These are phyloP conservation scores for Margarornis squamiger DNA, from an alignment of 2,797 vertebrate species.

Conservation along the genomic window DNA sequence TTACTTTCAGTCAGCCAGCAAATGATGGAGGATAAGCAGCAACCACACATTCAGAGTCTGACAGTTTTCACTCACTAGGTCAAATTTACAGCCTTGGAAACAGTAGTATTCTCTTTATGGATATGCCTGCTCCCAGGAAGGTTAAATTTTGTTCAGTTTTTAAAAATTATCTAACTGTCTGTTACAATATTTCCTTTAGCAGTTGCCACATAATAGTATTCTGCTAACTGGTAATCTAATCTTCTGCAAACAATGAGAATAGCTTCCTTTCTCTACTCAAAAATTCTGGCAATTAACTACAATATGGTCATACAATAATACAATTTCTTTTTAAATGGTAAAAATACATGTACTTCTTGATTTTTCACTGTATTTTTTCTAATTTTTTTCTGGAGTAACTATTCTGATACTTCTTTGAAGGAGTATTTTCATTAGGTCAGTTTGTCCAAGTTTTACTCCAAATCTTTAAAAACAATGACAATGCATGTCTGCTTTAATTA, in stretches of 20 bases:
- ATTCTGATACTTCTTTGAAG: neutral
- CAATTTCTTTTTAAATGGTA: neutral
- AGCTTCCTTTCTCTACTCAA: neutral
- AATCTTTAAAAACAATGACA: neutral
- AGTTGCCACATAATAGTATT: neutral
- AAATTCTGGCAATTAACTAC: neutral
- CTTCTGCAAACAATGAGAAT: neutral
- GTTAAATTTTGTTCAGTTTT: neutral
- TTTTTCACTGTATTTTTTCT: neutral
- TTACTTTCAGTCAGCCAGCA: neutral
- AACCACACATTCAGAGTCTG: neutral
- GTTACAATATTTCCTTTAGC: neutral
- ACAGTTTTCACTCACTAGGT: neutral
- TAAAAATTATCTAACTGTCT: neutral
- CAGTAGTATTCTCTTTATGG: neutral
- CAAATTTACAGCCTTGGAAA: neutral
- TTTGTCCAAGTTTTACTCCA: neutral
- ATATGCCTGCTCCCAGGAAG: neutral
- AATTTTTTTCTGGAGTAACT: neutral
- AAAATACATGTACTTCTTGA: neutral
- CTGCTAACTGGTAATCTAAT: neutral
- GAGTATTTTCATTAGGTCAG: neutral
- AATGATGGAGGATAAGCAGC: neutral
- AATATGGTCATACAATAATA: neutral
- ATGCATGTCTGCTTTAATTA: neutral